These are phyloP conservation scores for Thymelicus acteon DNA, from an alignment of 2,888 invertebrate genomes.

Conservation along the genomic window DNA sequence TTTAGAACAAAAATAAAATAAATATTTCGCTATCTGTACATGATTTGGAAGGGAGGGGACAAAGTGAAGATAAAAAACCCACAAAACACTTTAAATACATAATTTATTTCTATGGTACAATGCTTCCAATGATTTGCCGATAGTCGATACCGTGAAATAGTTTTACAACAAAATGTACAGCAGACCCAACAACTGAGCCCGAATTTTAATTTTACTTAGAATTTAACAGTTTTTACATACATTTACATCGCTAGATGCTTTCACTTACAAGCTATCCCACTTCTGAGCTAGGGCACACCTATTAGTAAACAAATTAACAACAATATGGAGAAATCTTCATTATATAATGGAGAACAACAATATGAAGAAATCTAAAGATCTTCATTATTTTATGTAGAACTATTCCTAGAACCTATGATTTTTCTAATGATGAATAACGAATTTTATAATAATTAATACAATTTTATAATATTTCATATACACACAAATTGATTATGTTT, in stretches of 20 bases:
- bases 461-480: too few relatives aligned
- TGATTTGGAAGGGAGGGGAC: not conserved
- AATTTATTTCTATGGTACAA: constrained; percentile 84
- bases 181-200: constrained; percentile 41
- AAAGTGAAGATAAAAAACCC: constrained; percentile 46
- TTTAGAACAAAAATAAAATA: too few relatives aligned
- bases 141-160: constrained; percentile 47
- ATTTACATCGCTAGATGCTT: constrained; percentile 39
- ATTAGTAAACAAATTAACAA: too few relatives aligned
- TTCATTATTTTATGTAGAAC: too few relatives aligned
- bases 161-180: constrained; percentile 50
- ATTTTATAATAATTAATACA: too few relatives aligned
- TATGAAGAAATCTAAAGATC: too few relatives aligned
- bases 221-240: constrained; percentile 42
- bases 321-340: too few relatives aligned
- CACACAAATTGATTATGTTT: too few relatives aligned
- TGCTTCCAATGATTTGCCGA: constrained; percentile 73
- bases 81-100: constrained; percentile 74
- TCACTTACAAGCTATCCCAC: not conserved
- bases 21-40: too few relatives aligned
- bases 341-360: too few relatives aligned
- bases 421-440: too few relatives aligned
- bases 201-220: constrained; percentile 19
- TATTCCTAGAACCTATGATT: too few relatives aligned
- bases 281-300: constrained; percentile 1